phyloP scores from a whole-genome alignment of 2,797 vertebrate species.

The Mormyrus proboscirostris region DNA sequence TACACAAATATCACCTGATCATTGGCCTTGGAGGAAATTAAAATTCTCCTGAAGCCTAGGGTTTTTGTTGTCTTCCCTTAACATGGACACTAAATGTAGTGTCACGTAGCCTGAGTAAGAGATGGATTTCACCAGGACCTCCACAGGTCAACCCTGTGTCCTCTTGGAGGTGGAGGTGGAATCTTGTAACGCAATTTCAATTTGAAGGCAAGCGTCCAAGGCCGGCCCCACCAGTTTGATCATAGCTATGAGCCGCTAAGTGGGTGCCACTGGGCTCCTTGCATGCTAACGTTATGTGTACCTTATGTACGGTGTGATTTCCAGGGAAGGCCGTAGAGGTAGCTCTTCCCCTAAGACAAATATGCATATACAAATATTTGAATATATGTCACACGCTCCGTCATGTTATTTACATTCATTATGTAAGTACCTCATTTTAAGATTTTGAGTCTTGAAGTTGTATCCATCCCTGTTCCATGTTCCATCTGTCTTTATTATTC shows the following conservation, averaged over 20 bases:
- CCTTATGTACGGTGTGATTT: not conserved
- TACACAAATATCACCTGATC: not conserved
- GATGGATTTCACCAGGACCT: not conserved
- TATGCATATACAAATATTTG: not conserved
- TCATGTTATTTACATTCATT: not conserved
- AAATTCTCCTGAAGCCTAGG: not conserved
- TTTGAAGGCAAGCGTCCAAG: not conserved
- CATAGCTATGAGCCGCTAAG: not conserved
- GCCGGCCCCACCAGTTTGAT: not conserved
- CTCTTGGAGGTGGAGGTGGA: not conserved
- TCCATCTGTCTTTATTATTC: not conserved
- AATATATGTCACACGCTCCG: not conserved
- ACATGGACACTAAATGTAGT: not conserved
- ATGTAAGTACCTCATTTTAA: not conserved
- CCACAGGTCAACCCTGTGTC: not conserved
- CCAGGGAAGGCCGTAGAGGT: not conserved
- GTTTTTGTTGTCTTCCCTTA: not conserved
- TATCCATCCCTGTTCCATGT: not conserved
- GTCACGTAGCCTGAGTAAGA: not conserved
- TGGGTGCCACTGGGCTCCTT: not conserved
- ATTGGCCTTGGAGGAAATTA: not conserved
- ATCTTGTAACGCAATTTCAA: not conserved
- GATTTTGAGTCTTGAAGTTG: not conserved
- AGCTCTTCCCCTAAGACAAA: constrained; percentile 9
- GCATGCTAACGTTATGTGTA: not conserved